Evolutionary conservation across 92 coral and sea anemone species (phyloP).

Genomic region (Pocillopora grandis): DNA sequence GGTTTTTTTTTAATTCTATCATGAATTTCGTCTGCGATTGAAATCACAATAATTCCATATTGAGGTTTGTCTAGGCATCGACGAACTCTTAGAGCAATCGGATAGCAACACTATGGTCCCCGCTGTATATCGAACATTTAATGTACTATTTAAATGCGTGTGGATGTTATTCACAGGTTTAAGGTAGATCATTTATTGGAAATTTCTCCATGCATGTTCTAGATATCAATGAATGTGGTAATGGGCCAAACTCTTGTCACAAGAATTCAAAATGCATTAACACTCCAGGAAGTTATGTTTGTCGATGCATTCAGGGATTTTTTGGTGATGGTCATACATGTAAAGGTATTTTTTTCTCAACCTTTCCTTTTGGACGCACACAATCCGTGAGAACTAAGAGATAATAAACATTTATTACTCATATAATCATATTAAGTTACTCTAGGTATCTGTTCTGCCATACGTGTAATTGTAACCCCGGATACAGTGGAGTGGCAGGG

Average conservation of each 20-base stretch:
- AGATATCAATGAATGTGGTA: constrained; percentile 70
- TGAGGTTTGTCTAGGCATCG: too few species aligned
- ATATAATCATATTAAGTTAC: too few species aligned
- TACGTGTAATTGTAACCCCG: constrained; percentile 50
- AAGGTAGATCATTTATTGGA: too few species aligned
- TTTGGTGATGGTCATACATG: constrained; percentile 69
- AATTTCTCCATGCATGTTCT: neutral
- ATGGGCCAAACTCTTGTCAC: constrained; percentile 49
- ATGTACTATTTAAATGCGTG: too few species aligned
- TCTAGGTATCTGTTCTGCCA: too few species aligned
- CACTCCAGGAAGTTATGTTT: constrained; percentile 48
- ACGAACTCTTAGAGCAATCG: too few species aligned
- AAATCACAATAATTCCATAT: too few species aligned
- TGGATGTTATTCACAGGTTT: too few species aligned
- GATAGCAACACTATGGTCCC: too few species aligned
- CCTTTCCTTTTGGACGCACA: neutral
- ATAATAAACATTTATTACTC: neutral
- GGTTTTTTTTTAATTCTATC: too few species aligned
- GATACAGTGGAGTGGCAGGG: constrained; percentile 56
- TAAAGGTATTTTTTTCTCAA: constrained; percentile 36
- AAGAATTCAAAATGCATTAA: constrained; percentile 56
- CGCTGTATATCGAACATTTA: too few species aligned
- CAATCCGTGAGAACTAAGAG: neutral
- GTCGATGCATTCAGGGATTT: constrained; percentile 67
- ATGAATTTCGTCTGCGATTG: too few species aligned